Percentiles rank a stretch among this genome's conserved stretches.
phyloP scores from a whole-genome alignment of 2,113 vertebrate species.

The Pedionomus torquatus region DNA sequence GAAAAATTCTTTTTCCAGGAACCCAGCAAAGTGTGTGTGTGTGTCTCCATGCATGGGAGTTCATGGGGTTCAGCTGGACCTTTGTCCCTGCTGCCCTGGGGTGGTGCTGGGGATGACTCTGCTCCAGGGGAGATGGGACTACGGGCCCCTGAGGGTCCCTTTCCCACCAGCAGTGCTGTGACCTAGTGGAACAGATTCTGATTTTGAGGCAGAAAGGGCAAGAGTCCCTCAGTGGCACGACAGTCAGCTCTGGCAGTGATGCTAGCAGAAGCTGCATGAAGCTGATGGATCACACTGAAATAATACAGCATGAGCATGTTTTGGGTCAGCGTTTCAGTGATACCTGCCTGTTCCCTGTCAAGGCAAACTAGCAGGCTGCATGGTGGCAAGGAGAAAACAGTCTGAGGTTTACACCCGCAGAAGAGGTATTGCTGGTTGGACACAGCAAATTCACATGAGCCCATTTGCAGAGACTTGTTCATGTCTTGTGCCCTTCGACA shows the following conservation, averaged over 20 bases:
- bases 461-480: background rate
- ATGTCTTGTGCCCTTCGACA: background rate
- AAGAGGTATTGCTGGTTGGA: background rate
- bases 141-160: fast-evolving
- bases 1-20: background rate
- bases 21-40: background rate
- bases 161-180: background rate
- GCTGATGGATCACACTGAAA: background rate
- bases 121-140: background rate
- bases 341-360: background rate
- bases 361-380: background rate
- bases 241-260: background rate
- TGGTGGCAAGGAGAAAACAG: background rate
- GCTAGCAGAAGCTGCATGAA: background rate
- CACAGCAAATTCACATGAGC: background rate
- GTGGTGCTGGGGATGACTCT: background rate
- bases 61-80: background rate
- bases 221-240: background rate
- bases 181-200: background rate
- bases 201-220: background rate
- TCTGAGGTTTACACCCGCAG: fast-evolving
- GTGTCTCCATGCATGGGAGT: background rate
- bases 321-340: background rate
- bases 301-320: fast-evolving
- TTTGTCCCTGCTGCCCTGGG: background rate